Evolutionary conservation across 2,113 vertebrate species (phyloP).

Genomic region (Semicossyphus pulcher): DNA sequence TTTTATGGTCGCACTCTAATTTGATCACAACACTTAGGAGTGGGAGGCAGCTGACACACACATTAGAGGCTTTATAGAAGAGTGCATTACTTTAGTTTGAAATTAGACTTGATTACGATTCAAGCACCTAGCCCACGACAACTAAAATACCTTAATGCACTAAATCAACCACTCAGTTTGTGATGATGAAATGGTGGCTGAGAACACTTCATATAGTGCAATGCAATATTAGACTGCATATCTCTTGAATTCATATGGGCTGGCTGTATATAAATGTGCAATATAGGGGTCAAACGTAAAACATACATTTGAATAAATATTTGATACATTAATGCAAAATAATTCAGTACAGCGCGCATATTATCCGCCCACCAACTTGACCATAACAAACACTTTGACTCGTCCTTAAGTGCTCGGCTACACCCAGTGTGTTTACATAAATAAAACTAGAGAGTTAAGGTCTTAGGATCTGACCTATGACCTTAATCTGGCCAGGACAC

Average conservation of each 20-base stretch:
- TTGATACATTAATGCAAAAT: slow-evolving; percentile 33
- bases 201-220: too few relatives aligned
- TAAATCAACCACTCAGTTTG: neutral
- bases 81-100: neutral
- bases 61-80: slow-evolving; percentile 20
- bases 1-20: slow-evolving; percentile 36
- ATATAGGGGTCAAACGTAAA: neutral
- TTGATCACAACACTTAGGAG: slow-evolving; percentile 28
- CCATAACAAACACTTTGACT: slow-evolving; percentile 3
- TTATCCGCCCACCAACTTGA: slow-evolving; percentile 4
- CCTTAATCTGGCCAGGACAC: neutral
- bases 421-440: neutral
- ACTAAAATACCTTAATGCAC: neutral
- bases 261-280: neutral
- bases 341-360: neutral
- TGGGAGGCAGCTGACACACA: neutral
- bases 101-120: slow-evolving; percentile 12
- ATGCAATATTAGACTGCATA: neutral
- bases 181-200: too few relatives aligned
- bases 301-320: slow-evolving; percentile 14
- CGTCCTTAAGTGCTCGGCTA: neutral
- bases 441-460: neutral
- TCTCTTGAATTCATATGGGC: neutral
- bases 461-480: neutral
- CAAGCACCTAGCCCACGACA: neutral